Base-by-base conservation (phyloP, 1,140 invertebrate species). In the Prorops nasuta region DNA sequence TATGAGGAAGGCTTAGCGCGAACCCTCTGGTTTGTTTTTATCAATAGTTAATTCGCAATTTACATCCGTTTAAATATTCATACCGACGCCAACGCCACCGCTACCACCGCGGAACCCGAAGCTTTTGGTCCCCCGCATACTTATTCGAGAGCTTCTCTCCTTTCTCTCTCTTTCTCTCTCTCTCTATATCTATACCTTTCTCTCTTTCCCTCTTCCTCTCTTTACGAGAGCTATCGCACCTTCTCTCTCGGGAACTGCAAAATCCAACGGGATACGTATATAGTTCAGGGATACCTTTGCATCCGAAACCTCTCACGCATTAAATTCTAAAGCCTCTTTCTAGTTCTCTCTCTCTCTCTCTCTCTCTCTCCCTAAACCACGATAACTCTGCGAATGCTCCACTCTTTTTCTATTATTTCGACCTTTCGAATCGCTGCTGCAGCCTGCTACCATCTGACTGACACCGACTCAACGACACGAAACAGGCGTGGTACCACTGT, bases 1-100 rank as follows among this genome's bases (percentile, higher is more conserved):
- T 62, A 62, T 42, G 54, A 54, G 49, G 44, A 49, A 62, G 54
- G 49, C 60, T 55, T 55, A 64, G 54, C 46, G 32, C 37, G 31
- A 59, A 52, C 56, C 48, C 56, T 58, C 60, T 59, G 56, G 56
- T 64, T 64, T 66, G 61, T 66, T 64, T 67, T 64, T 64, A 67
- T 67, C 64, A 67, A 67, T 67, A 66, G 61, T 67, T 67, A 67
- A 66, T 64, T 59, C 59, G 49, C 61, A 67, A 67, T 67, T 67
- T 66, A 67, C 63, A 64, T 66, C 48, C 54, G 49, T 54, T 66
- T 64, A 66, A 67, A 66, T 66, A 67, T 67, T 66, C 61, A 67
- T 65, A 61, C 54, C 49, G 41, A 21, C 20, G 52, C 38, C 10
- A 28, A 10, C 24, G n/a, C n/a, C n/a, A n/a, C n/a, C n/a, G n/a